These are phyloP conservation scores for Corapipo altera DNA, from an alignment of 2,113 vertebrate genomes.

Conservation along the genomic window DNA sequence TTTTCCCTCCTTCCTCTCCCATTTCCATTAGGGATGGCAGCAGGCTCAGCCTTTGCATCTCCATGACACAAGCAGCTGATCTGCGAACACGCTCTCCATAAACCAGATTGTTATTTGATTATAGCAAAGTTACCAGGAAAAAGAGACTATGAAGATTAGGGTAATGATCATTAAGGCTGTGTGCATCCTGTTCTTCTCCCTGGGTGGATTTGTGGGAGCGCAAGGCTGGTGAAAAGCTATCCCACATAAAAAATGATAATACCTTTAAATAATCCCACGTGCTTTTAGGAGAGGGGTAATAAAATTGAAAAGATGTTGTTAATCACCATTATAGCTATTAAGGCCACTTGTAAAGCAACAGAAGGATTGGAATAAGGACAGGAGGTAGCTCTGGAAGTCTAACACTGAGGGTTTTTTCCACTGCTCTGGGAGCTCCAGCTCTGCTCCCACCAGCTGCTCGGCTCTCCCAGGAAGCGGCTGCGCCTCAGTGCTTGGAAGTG, in stretches of 20 bases:
- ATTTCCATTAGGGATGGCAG: not conserved
- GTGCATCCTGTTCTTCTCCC: not conserved
- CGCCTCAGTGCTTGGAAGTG: not conserved
- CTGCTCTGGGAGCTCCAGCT: not conserved
- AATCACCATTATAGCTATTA: not conserved
- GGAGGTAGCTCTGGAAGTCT: not conserved
- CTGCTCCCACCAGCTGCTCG: not conserved
- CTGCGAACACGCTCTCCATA: not conserved
- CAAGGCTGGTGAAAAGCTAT: not conserved
- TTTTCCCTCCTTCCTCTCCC: not conserved
- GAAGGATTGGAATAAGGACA: not conserved
- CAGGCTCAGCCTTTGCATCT: not conserved
- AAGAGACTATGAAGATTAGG: not conserved
- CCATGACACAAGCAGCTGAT: not conserved
- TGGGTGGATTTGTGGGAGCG: not conserved
- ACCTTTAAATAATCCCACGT: not conserved
- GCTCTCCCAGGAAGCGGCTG: not conserved
- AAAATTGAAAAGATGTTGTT: not conserved
- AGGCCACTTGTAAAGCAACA: not conserved
- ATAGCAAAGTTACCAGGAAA: not conserved
- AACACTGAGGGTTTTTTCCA: not conserved
- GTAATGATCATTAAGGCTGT: not conserved
- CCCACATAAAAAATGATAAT: not conserved
- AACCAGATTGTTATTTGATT: conserved; percentile 7
- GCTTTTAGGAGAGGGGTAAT: not conserved